phyloP scores from a whole-genome alignment of 2,113 vertebrate species.

The Murina feae region DNA sequence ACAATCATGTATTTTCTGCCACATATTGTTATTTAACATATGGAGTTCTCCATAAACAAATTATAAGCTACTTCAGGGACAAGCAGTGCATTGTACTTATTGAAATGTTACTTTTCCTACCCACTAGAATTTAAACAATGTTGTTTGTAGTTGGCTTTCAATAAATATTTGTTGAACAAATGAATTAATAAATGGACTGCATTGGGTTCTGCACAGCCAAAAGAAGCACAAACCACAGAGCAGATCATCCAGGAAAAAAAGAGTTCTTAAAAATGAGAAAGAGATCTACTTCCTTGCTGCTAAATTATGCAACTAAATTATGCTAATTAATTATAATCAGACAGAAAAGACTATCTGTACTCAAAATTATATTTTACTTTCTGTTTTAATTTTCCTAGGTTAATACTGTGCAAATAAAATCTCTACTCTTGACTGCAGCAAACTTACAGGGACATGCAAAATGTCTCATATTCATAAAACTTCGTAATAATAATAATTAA shows the following conservation, averaged over 20 bases:
- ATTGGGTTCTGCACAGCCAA: not conserved
- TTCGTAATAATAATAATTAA: not conserved
- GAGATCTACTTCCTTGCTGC: not conserved
- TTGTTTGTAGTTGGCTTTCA: not conserved
- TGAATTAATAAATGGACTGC: not conserved
- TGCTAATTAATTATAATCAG: constrained; percentile 29
- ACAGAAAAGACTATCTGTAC: not conserved
- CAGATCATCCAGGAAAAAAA: not conserved
- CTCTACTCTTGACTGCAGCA: not conserved
- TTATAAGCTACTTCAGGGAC: not conserved
- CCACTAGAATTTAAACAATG: not conserved
- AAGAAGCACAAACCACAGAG: not conserved
- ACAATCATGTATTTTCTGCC: not conserved
- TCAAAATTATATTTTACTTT: not conserved
- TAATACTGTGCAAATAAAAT: not conserved
- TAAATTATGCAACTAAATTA: not conserved
- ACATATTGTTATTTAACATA: not conserved
- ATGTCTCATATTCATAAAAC: not conserved
- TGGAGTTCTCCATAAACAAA: not conserved
- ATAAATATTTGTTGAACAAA: constrained; percentile 19
- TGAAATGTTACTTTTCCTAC: not conserved
- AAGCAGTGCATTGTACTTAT: not conserved
- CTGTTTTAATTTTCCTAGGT: not conserved
- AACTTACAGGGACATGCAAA: not conserved
- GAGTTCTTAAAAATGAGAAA: not conserved